These are phyloP conservation scores for Psilopogon haemacephalus DNA, from an alignment of 2,113 vertebrate genomes.

Conservation along the genomic window DNA sequence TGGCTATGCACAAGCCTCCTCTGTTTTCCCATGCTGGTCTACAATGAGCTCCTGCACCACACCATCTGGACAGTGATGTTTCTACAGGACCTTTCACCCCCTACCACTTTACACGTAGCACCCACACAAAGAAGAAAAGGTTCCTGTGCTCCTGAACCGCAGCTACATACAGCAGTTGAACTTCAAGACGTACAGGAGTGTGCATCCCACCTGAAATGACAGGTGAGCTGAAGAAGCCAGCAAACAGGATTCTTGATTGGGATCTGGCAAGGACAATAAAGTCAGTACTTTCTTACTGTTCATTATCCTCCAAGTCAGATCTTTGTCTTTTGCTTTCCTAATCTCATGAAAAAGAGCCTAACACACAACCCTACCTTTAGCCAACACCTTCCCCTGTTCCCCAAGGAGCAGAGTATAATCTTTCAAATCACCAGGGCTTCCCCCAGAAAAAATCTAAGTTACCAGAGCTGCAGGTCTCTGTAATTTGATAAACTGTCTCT, in stretches of 20 bases:
- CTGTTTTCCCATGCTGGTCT: background rate
- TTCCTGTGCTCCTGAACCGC: background rate
- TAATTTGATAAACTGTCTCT: background rate
- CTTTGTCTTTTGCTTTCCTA: background rate
- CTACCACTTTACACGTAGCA: background rate
- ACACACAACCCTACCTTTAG: background rate
- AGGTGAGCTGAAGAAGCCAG: background rate
- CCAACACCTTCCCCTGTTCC: background rate
- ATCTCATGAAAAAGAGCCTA: background rate
- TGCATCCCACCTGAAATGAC: background rate
- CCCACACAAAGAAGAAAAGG: background rate
- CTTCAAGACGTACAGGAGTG: background rate
- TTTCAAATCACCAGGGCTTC: background rate
- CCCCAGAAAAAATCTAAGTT: background rate
- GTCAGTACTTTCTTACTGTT: background rate
- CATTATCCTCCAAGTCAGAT: background rate
- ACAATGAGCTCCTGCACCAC: background rate
- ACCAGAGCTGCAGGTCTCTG: background rate
- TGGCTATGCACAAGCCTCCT: background rate
- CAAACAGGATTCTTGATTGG: background rate
- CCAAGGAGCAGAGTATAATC: background rate
- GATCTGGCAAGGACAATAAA: background rate
- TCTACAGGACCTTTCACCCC: background rate
- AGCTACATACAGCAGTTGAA: background rate
- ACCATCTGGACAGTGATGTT: background rate